Base-by-base conservation (phyloP, 1,140 invertebrate species). In the Uloborus diversus region DNA sequence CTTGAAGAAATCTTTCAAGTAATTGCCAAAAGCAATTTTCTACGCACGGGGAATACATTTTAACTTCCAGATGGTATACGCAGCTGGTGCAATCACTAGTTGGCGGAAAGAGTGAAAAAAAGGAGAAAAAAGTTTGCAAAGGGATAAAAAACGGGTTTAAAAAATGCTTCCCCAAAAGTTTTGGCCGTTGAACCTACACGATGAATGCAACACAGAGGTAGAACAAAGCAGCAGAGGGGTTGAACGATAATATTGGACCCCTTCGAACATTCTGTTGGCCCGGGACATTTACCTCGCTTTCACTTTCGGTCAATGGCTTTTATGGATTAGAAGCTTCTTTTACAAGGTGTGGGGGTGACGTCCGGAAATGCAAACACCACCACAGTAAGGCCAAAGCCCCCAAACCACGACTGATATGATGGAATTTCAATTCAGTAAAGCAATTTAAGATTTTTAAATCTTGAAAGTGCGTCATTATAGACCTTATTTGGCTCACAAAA, bases 321-420 rank as follows among this genome's bases (percentile, higher is more conserved):
- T 49, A 20, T 53, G 33, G 64, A 66, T 66, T 49, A 27, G 28
- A 17, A 13, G 35, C 27, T n/a, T 62, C n/a, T n/a, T 13, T 13
- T n/a, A 71, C 23, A 42, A 71, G 71, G 37, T 75, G 71, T 75
- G 23, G 56, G 56, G 53, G 68, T 57, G 51, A 25, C 61, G 69
- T 56, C 71, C 71, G 71, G 70, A 75, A 75, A 75, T 75, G 51
- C 42, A 75, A 75, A 49, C 71, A 75, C 30, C 17, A 62, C 17
- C 4, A 17, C 17, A 33, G 27, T n/a, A 30, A 73, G 56, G 57
- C 37, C 71, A 75, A 75, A 64, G 71, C 35, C 53, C 68, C 53
- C 42, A n/a, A 56, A 51, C 11, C 13, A 9, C 14, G 14, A 56
- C 30, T 47, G 23, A 20, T 75, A 64, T 27, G 42, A 28, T 23